phyloP scores from a whole-genome alignment of 2,113 vertebrate genomes.

The Paralichthys olivaceus region DNA sequence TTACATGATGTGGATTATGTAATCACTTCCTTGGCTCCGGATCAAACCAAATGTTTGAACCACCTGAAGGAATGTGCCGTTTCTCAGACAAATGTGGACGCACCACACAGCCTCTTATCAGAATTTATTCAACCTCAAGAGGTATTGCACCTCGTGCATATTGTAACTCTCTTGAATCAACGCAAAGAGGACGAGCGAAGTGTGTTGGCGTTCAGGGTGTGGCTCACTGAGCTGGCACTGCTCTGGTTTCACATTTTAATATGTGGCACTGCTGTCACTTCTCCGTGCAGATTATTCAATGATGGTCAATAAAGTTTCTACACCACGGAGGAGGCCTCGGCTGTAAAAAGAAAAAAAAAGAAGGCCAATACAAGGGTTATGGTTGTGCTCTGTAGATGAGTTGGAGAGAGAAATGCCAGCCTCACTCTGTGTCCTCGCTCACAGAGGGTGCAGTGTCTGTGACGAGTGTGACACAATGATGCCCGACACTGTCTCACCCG shows the following conservation, averaged over 20 bases:
- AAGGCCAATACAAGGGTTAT: slow-evolving; percentile 61
- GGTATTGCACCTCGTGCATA: background rate
- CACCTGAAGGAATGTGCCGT: slow-evolving; percentile 38
- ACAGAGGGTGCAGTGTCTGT: slow-evolving; percentile 68
- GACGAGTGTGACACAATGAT: slow-evolving; percentile 57
- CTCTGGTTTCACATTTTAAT: background rate
- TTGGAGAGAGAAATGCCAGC: slow-evolving; percentile 60
- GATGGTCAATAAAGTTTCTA: slow-evolving; percentile 58
- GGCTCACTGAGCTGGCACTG: slow-evolving; percentile 39
- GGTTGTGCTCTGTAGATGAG: slow-evolving; percentile 54
- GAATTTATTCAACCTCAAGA: slow-evolving; percentile 6
- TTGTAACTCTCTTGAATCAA: background rate
- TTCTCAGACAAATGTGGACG: slow-evolving; percentile 21
- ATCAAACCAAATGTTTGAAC: slow-evolving; percentile 52
- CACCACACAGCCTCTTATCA: slow-evolving; percentile 31
- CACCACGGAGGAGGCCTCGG: slow-evolving; percentile 15
- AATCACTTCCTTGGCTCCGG: slow-evolving; percentile 35
- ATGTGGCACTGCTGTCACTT: slow-evolving; percentile 15
- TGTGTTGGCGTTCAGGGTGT: slow-evolving; percentile 61
- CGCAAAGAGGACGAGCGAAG: background rate
- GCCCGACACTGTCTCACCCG: slow-evolving; percentile 37
- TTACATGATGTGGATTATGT: slow-evolving; percentile 46
- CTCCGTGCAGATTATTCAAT: slow-evolving; percentile 10
- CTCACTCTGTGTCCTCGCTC: slow-evolving; percentile 60
- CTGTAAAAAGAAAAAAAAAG: slow-evolving; percentile 46